A percentile compares a stretch with the other conserved stretches of the same genome.
These are phyloP conservation scores for Halisarca cf. caerulea DNA, from an alignment of 37 sponge, comb jelly and placozoan genomes.

Conservation along the genomic window DNA sequence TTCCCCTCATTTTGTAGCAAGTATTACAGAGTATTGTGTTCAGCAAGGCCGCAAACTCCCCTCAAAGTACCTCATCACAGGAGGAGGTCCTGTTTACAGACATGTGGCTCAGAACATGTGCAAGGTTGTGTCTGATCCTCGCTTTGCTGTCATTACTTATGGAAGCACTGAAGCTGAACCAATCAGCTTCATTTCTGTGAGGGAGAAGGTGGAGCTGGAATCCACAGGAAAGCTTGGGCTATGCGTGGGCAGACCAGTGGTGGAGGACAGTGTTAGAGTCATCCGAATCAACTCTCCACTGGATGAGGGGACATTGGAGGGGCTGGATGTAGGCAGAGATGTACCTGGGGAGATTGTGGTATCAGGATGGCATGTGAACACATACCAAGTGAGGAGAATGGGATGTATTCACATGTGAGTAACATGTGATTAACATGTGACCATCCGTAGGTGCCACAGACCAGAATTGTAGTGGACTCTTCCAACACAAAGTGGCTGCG, in stretches of 20 bases:
- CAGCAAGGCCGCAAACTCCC: slow-evolving; percentile 46
- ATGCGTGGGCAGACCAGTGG: slow-evolving; percentile 78
- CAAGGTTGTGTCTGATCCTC: slow-evolving; percentile 27
- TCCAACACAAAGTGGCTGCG: slow-evolving; percentile 71
- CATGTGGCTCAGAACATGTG: slow-evolving; percentile 34
- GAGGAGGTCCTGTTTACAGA: slow-evolving; percentile 77
- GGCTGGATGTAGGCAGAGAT: slow-evolving; percentile 40
- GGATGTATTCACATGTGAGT: no score
- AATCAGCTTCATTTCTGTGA: slow-evolving; percentile 51
- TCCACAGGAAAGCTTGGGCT: slow-evolving; percentile 30
- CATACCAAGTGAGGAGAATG: slow-evolving; percentile 56
- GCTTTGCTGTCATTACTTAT: slow-evolving; percentile 48
- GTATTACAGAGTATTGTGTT: slow-evolving; percentile 47
- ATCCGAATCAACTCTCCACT: slow-evolving; percentile 9
- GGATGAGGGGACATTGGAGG: slow-evolving; percentile 17
- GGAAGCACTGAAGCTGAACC: slow-evolving; percentile 91
- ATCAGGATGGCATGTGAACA: slow-evolving; percentile 90
- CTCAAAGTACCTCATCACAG: slow-evolving; percentile 34
- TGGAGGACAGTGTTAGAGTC: slow-evolving; percentile 60
- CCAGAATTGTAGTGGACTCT: slow-evolving; percentile 49
- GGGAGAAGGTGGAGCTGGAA: slow-evolving; percentile 59
- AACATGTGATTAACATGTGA: slow-evolving; percentile 23
- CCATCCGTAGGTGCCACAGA: slow-evolving; percentile 41
- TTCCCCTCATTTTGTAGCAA: slow-evolving; percentile 66
- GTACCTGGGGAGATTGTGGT: slow-evolving; percentile 74